Evolutionary conservation across 2,797 vertebrate species (phyloP).

Genomic region (Enteromius trimaculatus): DNA sequence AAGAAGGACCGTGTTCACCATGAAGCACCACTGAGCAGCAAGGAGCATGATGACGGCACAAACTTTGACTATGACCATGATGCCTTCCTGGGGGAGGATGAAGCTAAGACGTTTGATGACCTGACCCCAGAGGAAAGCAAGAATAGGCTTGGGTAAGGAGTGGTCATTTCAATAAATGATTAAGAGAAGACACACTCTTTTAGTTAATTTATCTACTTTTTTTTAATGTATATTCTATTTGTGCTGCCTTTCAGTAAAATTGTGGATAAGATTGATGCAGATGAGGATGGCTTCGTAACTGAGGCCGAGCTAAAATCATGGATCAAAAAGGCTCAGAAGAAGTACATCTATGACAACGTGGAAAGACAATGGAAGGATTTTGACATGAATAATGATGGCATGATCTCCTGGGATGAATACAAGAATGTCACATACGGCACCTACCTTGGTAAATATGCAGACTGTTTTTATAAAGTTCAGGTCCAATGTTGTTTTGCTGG

Average conservation of each 20-base stretch:
- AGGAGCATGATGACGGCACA: conserved; percentile 81
- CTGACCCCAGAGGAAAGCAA: conserved; percentile 90
- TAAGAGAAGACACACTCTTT: not conserved
- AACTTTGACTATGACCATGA: conserved; percentile 92
- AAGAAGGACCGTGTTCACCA: conserved; percentile 85
- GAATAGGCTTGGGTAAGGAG: conserved; percentile 85
- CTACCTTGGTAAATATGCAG: conserved; percentile 79
- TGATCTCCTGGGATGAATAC: conserved; percentile 87
- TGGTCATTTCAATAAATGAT: not conserved
- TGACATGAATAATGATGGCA: conserved; percentile 78
- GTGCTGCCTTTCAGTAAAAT: conserved; percentile 82
- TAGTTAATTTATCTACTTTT: not conserved
- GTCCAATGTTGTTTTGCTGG: not conserved
- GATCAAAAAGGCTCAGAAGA: conserved; percentile 84
- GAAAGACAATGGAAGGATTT: conserved; percentile 83
- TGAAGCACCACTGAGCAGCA: conserved; percentile 81
- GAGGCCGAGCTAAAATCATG: conserved; percentile 84
- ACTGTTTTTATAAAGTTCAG: not conserved
- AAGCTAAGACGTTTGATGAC: conserved; percentile 89
- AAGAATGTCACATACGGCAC: conserved; percentile 85
- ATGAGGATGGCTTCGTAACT: conserved; percentile 81
- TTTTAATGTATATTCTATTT: conserved; percentile 56
- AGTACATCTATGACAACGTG: conserved; percentile 79
- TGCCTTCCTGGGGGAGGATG: conserved; percentile 88
- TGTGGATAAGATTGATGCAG: conserved; percentile 82